These are phyloP conservation scores for Chroicocephalus ridibundus DNA, from an alignment of 2,113 vertebrate genomes.

Conservation along the genomic window DNA sequence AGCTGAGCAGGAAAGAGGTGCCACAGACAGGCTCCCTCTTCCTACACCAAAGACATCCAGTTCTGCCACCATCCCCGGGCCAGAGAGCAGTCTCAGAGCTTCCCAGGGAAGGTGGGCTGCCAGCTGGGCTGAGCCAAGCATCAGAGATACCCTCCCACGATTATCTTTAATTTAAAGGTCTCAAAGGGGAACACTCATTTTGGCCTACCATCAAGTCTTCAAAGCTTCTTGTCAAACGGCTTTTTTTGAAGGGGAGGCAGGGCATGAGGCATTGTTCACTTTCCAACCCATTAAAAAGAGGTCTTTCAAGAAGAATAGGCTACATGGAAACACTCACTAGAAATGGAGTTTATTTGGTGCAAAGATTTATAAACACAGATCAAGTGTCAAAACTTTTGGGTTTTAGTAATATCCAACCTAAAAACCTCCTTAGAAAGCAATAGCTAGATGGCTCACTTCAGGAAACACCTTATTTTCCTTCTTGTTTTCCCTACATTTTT, in stretches of 20 bases:
- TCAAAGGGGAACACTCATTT: neutral
- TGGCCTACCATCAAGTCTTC: neutral
- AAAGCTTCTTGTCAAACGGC: neutral
- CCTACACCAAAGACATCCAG: neutral
- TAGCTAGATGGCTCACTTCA: neutral
- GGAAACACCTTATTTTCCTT: neutral
- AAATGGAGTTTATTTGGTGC: neutral
- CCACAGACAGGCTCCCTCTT: neutral
- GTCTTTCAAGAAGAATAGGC: neutral
- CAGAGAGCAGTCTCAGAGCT: neutral
- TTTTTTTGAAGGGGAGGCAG: neutral
- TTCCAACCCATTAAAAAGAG: neutral
- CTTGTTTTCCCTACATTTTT: neutral
- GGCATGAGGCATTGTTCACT: neutral
- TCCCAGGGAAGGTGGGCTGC: neutral
- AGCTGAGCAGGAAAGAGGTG: neutral
- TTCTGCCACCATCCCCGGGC: neutral
- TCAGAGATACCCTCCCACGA: neutral
- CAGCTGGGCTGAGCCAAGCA: neutral
- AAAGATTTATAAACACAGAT: neutral
- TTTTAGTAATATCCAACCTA: neutral
- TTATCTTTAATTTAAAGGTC: neutral
- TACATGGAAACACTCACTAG: neutral
- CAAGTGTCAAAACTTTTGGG: neutral
- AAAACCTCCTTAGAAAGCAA: neutral